These are phyloP conservation scores for Eupithecia vulgata DNA, from an alignment of 2,888 invertebrate species.

Conservation along the genomic window DNA sequence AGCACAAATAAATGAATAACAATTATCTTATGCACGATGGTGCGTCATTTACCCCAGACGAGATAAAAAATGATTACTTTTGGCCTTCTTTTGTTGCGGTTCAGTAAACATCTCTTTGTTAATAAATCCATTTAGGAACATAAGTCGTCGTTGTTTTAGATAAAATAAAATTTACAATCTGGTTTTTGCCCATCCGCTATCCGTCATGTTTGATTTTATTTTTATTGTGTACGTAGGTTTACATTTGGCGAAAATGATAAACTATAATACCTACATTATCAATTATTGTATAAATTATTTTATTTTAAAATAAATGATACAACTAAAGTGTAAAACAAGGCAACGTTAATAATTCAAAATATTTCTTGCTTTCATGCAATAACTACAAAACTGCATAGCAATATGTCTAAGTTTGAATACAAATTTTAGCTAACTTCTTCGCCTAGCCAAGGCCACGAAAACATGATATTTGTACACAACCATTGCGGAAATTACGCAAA, in stretches of 20 bases:
- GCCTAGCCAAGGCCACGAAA: conserved; percentile 19
- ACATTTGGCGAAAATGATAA: not conserved
- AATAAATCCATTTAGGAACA: not conserved
- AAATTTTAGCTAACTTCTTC: not conserved
- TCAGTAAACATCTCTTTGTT: not conserved
- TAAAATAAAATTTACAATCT: not conserved
- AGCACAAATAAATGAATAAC: not conserved
- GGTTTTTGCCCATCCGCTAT: not conserved
- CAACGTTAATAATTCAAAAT: not conserved
- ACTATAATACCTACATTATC: not conserved
- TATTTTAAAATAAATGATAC: not conserved
- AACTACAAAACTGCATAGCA: not conserved
- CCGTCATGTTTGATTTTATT: not conserved
- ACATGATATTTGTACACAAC: conserved; percentile 18
- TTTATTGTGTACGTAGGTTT: not conserved
- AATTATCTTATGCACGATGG: not conserved
- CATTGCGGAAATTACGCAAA: conserved; percentile 27
- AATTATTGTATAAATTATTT: not conserved
- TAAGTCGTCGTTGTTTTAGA: not conserved
- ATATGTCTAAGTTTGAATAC: not conserved
- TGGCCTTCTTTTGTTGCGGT: conserved; percentile 1
- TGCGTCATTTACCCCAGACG: not conserved
- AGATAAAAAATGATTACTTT: not conserved
- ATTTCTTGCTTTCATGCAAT: not conserved
- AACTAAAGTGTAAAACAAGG: not conserved